Percentiles rank a stretch among this genome's conserved stretches.
Evolutionary conservation across 92 coral and sea anemone genomes (phyloP).

Genomic region (Phenganax marumi): DNA sequence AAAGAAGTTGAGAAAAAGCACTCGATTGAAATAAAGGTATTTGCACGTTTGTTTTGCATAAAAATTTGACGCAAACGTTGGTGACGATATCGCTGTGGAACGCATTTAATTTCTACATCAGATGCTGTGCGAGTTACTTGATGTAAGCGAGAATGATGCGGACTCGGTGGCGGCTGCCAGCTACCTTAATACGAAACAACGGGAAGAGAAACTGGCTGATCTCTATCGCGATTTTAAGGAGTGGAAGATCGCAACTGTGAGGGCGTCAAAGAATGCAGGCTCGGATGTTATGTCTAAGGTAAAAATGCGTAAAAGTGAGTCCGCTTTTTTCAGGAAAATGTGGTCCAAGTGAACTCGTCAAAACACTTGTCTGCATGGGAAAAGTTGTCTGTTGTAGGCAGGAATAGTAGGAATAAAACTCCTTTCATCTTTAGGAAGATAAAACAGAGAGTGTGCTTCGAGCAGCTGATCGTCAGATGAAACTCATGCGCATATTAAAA

Average conservation of each 20-base stretch:
- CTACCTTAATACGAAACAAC: slow-evolving; percentile 63
- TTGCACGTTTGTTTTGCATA: too few species aligned
- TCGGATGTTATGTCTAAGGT: slow-evolving; percentile 60
- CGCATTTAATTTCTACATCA: slow-evolving; percentile 5
- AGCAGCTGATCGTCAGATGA: slow-evolving; percentile 72
- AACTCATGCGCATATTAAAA: slow-evolving; percentile 67
- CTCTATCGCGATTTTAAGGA: slow-evolving; percentile 66
- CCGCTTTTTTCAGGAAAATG: background rate
- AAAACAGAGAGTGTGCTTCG: slow-evolving; percentile 66
- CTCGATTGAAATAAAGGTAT: slow-evolving; percentile 83
- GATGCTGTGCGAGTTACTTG: slow-evolving; percentile 76
- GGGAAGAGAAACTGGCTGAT: slow-evolving; percentile 66
- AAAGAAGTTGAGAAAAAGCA: slow-evolving; percentile 91
- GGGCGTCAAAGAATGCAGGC: slow-evolving; percentile 71
- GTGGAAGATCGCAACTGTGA: slow-evolving; percentile 89
- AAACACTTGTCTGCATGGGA: background rate
- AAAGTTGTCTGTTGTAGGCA: background rate
- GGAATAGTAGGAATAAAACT: background rate
- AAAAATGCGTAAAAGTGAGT: background rate
- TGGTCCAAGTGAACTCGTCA: background rate
- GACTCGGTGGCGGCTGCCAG: slow-evolving; percentile 80
- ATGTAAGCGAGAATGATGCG: slow-evolving; percentile 68
- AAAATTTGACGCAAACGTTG: background rate
- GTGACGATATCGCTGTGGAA: too few species aligned
- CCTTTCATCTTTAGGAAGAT: slow-evolving; percentile 64